These are phyloP conservation scores for Ptilorrhoa leucosticta DNA, from an alignment of 2,113 vertebrate genomes.

Conservation along the genomic window DNA sequence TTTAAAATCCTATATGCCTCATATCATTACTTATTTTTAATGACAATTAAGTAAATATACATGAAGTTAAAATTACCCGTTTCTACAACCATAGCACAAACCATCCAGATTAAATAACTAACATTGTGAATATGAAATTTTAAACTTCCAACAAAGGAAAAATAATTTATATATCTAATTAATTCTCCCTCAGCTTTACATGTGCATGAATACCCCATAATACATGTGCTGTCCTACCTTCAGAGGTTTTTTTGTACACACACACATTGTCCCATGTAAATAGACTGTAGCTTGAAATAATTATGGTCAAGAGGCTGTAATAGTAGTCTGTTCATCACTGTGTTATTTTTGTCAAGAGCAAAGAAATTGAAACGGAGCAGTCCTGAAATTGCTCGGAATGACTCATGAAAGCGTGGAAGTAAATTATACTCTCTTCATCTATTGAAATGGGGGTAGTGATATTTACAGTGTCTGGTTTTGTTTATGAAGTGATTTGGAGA, in stretches of 20 bases:
- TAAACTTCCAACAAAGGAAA: not conserved
- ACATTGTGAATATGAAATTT: not conserved
- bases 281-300: not conserved
- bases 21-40: not conserved
- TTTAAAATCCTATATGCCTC: not conserved
- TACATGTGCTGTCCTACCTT: not conserved
- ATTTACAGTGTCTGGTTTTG: conserved; percentile 2
- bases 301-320: not conserved
- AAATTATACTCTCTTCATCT: not conserved
- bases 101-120: not conserved
- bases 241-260: not conserved
- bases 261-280: not conserved
- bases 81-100: not conserved
- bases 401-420: conserved; percentile 8
- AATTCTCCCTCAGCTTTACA: not conserved
- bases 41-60: not conserved
- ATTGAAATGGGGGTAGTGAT: not conserved
- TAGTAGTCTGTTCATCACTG: not conserved
- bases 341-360: not conserved
- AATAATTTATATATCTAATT: not conserved
- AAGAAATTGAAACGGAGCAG: not conserved
- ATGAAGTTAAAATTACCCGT: not conserved
- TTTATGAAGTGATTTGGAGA: not conserved
- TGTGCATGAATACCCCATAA: not conserved
- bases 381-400: conserved; percentile 16